Conservation (phyloP, 2,888 invertebrate genomes). For the Antitype chi region DNA sequence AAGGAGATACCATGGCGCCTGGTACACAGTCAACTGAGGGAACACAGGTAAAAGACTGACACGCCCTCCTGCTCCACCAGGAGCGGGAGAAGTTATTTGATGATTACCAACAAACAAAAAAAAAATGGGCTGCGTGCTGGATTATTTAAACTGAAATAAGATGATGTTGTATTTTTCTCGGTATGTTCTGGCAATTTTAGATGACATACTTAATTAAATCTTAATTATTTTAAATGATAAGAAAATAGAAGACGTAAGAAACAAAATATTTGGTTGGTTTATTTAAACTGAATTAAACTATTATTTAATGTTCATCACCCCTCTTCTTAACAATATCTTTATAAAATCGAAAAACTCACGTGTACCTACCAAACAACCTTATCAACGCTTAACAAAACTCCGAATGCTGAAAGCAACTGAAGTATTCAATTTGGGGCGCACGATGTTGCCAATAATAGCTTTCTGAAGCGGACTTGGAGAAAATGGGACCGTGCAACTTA, state of each 20-base stretch:
- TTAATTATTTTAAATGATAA: background rate
- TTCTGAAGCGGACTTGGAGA: constrained; percentile 52
- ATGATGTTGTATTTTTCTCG: too few relatives aligned
- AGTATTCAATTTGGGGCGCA: constrained; percentile 63
- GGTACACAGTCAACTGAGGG: too few relatives aligned
- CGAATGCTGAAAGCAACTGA: constrained; percentile 30
- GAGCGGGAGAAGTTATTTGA: too few relatives aligned
- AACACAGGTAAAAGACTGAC: too few relatives aligned
- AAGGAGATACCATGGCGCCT: too few relatives aligned
- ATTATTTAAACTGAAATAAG: too few relatives aligned
- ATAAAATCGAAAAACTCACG: constrained; percentile 14
- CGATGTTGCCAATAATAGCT: constrained; percentile 65
- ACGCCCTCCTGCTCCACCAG: too few relatives aligned
- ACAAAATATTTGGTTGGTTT: background rate
- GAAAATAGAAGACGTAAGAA: background rate
- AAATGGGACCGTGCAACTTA: constrained; percentile 57
- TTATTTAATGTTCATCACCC: background rate
- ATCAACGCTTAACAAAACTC: constrained; percentile 33
- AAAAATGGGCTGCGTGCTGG: too few relatives aligned
- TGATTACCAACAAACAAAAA: too few relatives aligned
- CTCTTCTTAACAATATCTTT: background rate
- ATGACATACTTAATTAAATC: background rate
- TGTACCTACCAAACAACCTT: constrained; percentile 12
- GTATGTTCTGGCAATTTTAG: background rate
- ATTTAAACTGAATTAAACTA: background rate